phyloP scores from a whole-genome alignment of 2,888 invertebrate species.

The Andrena bicolor region DNA sequence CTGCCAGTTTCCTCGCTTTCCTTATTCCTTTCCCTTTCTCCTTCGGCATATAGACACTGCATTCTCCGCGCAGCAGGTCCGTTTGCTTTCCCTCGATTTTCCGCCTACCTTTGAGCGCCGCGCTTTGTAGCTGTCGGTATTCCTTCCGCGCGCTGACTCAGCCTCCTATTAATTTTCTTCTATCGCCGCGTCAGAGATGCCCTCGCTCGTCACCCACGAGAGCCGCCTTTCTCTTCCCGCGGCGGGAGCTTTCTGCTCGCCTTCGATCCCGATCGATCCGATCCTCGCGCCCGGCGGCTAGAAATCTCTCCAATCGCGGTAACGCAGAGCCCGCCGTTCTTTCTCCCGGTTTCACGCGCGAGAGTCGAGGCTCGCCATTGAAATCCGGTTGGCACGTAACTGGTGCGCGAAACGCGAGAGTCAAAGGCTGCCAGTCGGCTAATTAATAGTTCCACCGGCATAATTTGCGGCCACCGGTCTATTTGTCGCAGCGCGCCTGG shows the following conservation, averaged over 20 bases:
- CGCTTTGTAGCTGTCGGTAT: conserved; percentile 9
- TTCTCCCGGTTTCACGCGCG: not conserved
- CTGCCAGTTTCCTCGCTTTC: not conserved
- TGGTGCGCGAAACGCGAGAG: not conserved
- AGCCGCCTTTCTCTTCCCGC: not conserved
- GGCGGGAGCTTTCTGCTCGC: not conserved
- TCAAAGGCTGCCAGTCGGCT: conserved; percentile 37
- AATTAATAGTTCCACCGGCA: conserved; percentile 61
- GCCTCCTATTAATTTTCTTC: conserved; percentile 15
- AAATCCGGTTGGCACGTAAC: conserved; percentile 3
- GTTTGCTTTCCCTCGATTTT: conserved; percentile 42
- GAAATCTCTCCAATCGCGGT: too few relatives aligned
- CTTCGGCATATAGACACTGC: not conserved
- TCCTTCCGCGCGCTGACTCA: conserved; percentile 1
- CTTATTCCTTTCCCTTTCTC: not conserved
- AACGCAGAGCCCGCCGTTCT: not conserved
- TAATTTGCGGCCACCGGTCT: conserved; percentile 45
- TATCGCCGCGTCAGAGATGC: not conserved
- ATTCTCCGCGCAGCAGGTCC: not conserved
- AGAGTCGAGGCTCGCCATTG: not conserved
- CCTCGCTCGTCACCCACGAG: too few relatives aligned
- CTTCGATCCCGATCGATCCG: not conserved
- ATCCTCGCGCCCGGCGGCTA: too few relatives aligned
- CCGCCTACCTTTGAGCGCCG: conserved; percentile 14
- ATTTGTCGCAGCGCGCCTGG: conserved; percentile 8